phyloP scores from a whole-genome alignment of 2,113 vertebrate species.

The Motacilla alba region DNA sequence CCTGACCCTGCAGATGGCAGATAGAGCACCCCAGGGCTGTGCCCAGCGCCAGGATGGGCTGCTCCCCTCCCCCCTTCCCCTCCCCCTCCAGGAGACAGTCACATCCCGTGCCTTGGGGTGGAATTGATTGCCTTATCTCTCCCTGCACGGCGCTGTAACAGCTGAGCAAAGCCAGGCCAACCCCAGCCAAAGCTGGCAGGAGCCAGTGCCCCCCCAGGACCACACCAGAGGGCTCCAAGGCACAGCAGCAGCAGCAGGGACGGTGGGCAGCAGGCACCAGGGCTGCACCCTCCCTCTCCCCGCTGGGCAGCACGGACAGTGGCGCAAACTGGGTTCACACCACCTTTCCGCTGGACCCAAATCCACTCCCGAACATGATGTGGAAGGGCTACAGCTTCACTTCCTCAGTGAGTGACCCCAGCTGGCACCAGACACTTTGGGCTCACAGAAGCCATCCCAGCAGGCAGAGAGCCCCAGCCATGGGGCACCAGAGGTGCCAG shows the following conservation, averaged over 20 bases:
- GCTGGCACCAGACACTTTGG: not conserved
- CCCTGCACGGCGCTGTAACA: not conserved
- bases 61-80: not conserved
- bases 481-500: not conserved
- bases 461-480: not conserved
- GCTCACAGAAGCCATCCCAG: not conserved
- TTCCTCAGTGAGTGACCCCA: not conserved
- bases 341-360: not conserved
- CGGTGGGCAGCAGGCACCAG: not conserved
- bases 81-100: not conserved
- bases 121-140: not conserved
- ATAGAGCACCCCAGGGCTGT: not conserved
- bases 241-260: not conserved
- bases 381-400: not conserved
- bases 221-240: not conserved
- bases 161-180: not conserved
- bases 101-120: not conserved
- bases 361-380: not conserved
- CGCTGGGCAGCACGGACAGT: accelerated
- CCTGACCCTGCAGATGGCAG: not conserved
- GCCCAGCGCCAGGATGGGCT: not conserved
- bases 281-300: not conserved
- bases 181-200: not conserved
- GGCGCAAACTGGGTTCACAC: accelerated
- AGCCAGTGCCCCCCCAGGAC: accelerated